These are phyloP conservation scores for Lasioglossum malachurum DNA, from an alignment of 2,888 invertebrate genomes.

Conservation along the genomic window DNA sequence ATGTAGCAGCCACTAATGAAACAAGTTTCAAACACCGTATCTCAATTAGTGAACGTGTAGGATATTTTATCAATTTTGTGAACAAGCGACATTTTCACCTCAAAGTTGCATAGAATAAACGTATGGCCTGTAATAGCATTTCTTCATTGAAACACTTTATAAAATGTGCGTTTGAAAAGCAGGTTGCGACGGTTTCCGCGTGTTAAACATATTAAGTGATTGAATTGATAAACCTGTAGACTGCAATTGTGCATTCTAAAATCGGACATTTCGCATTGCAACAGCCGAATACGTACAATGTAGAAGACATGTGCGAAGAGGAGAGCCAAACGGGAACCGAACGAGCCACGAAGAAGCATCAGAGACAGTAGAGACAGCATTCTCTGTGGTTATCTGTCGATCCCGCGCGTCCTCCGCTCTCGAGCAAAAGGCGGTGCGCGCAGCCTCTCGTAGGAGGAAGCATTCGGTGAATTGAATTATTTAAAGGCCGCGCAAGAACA, in stretches of 20 bases:
- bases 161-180: too few species aligned
- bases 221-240: too few species aligned
- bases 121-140: too few species aligned
- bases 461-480: conserved; percentile 84
- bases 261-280: too few species aligned
- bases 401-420: conserved; percentile 52
- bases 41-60: neutral
- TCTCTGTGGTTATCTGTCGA: conserved; percentile 39
- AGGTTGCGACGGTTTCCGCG: too few species aligned
- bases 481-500: conserved; percentile 81
- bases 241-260: too few species aligned
- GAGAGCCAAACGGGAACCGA: neutral
- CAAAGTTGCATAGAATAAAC: too few species aligned
- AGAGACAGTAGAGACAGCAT: neutral
- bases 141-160: too few species aligned
- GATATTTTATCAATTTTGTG: neutral
- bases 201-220: too few species aligned
- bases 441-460: conserved; percentile 67
- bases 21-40: neutral
- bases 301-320: neutral
- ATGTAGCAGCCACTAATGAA: neutral
- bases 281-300: too few species aligned
- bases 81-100: too few species aligned
- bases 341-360: neutral
- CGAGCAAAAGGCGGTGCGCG: conserved; percentile 67